Evolutionary conservation across 1,140 invertebrate genomes (phyloP), one percentile per base, ranked within the genome.

Genomic region (Lerema accius): DNA sequence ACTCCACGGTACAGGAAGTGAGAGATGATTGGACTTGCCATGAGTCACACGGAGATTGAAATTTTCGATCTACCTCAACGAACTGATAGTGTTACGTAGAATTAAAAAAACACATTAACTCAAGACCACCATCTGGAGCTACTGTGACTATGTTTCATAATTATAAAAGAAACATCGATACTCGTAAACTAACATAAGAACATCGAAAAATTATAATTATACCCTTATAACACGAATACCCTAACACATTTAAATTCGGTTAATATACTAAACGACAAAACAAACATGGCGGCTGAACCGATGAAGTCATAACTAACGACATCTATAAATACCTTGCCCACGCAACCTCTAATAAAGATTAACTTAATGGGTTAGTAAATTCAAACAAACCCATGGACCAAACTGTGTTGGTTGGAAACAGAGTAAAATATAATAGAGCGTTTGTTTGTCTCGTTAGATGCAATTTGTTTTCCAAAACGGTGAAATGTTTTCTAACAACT

Each of bases 281-380:
- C 76, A 67, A 77, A 79, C 64, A 74, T 37, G 62, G 43, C 40
- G 42, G 13, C 26, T 63, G 69, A 70, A 60, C 26, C 65, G 80
- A 80, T 88, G 82, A 88, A 81, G 80, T 88, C 84, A 87, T 83
- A 81, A 74, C 70, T 69, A 68, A 70, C 59, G 72, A 73, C 71
- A 71, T 67, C 74, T 79, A 80, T 80, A 83, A 86, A 82, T 83
- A 78, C 65, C 17, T 67, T 66, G 42, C 83, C 78, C 76, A 84
- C 83, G 63, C 78, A 71, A 73, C 65, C 65, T 74, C 72, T 37
- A 62, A 65, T 60, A 68, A 65, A 70, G 61, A 78, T 78, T 67
- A 72, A 68, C 66, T 70, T 80, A 77, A 84, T 76, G 62, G 62
- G 26, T 49, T 59, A 16, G 10, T 45, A 32, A 58, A 37, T 46